These are phyloP conservation scores for Talpa occidentalis DNA, from an alignment of 2,113 vertebrate species.

Conservation along the genomic window DNA sequence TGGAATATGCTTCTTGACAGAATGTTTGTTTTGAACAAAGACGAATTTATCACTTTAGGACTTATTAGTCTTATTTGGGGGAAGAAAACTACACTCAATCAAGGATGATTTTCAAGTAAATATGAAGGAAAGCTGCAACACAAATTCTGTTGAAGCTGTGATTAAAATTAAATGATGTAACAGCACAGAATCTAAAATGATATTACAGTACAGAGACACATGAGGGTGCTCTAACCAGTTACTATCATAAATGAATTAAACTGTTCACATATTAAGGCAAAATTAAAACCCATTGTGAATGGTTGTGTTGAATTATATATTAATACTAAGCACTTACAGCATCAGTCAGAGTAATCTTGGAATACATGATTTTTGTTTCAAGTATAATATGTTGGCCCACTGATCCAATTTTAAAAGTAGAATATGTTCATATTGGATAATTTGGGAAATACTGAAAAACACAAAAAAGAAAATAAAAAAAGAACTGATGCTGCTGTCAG, in stretches of 20 bases:
- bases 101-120: constrained; percentile 18
- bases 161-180: constrained; percentile 5
- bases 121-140: not conserved
- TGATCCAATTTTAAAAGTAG: not conserved
- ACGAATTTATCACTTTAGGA: not conserved
- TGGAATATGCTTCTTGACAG: not conserved
- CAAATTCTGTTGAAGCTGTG: not conserved
- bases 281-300: not conserved
- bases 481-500: not conserved
- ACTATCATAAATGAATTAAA: constrained; percentile 32
- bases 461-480: not conserved
- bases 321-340: not conserved
- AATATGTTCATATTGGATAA: not conserved
- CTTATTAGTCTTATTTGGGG: not conserved
- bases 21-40: not conserved
- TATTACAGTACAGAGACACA: constrained; percentile 55
- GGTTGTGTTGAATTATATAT: not conserved
- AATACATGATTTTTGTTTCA: not conserved
- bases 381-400: not conserved
- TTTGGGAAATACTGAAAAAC: not conserved
- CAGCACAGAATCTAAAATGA: not conserved
- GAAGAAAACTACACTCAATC: constrained; percentile 23
- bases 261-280: not conserved
- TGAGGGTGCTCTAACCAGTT: constrained; percentile 70
- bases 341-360: not conserved